Conservation (phyloP, 2,888 invertebrate genomes). For the Ecdyonurus torrentis region DNA sequence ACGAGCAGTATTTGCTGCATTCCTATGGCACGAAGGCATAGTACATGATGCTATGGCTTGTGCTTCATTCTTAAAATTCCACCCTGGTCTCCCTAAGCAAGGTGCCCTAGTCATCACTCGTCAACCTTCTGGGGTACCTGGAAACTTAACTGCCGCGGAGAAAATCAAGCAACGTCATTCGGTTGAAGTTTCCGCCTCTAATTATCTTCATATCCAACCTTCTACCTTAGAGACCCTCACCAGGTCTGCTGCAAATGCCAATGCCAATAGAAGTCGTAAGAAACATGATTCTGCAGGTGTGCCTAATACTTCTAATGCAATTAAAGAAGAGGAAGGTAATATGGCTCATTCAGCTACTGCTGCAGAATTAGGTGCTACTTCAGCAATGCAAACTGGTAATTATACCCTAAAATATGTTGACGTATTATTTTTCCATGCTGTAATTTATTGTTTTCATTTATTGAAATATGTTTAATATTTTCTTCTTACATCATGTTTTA, state of each 20-base stretch:
- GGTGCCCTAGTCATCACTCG: constrained; percentile 58
- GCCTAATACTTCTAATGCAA: constrained; percentile 23
- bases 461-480: background rate
- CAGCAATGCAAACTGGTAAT: background rate
- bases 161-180: constrained; percentile 66
- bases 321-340: constrained; percentile 10
- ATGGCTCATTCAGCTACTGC: constrained; percentile 6
- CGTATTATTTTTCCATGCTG: background rate
- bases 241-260: constrained; percentile 61
- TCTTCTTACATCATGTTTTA: background rate
- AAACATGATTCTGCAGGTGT: constrained; percentile 16
- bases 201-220: constrained; percentile 61
- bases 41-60: constrained; percentile 98
- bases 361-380: constrained; percentile 5
- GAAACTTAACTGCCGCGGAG: constrained; percentile 37
- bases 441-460: background rate
- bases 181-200: constrained; percentile 60
- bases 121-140: constrained; percentile 25
- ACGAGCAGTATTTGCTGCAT: constrained; percentile 88
- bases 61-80: constrained; percentile 89
- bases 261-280: constrained; percentile 48
- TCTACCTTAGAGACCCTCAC: constrained; percentile 60
- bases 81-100: constrained; percentile 69
- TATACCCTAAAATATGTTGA: background rate
- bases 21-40: constrained; percentile 94